Evolutionary conservation across 2,797 vertebrate species (phyloP).

Genomic region (Heliangelus exortis): DNA sequence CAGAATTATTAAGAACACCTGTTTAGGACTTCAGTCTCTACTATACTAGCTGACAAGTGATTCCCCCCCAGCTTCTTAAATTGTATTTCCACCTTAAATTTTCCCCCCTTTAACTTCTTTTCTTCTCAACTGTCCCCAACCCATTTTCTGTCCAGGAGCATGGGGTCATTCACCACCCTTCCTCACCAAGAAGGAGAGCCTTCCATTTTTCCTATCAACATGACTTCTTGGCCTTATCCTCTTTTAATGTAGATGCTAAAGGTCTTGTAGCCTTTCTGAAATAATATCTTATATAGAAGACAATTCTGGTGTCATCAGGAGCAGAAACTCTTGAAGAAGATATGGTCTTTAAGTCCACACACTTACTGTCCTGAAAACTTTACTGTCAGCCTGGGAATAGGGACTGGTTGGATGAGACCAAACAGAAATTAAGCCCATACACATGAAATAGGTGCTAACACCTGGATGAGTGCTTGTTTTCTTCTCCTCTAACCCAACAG

Average conservation of each 20-base stretch:
- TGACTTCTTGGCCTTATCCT: neutral
- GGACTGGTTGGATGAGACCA: neutral
- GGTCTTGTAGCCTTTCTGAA: neutral
- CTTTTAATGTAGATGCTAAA: neutral
- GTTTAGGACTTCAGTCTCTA: neutral
- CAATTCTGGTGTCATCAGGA: neutral
- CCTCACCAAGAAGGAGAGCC: neutral
- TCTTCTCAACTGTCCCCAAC: neutral
- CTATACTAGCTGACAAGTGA: neutral
- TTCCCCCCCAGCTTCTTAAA: neutral
- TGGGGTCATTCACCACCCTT: neutral
- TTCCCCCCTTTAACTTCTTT: neutral
- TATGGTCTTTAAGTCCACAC: neutral
- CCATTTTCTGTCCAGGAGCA: neutral
- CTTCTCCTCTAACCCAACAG: neutral
- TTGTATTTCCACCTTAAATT: neutral
- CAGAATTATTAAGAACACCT: constrained; percentile 46
- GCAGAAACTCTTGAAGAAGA: neutral
- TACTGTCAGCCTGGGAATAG: neutral
- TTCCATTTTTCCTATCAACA: neutral
- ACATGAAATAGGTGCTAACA: neutral
- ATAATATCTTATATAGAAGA: neutral
- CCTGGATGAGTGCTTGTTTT: neutral
- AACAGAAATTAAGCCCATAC: neutral
- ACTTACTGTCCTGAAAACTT: neutral